These are phyloP conservation scores for Spilarctia lutea DNA, from an alignment of 2,888 invertebrate genomes.

Conservation along the genomic window DNA sequence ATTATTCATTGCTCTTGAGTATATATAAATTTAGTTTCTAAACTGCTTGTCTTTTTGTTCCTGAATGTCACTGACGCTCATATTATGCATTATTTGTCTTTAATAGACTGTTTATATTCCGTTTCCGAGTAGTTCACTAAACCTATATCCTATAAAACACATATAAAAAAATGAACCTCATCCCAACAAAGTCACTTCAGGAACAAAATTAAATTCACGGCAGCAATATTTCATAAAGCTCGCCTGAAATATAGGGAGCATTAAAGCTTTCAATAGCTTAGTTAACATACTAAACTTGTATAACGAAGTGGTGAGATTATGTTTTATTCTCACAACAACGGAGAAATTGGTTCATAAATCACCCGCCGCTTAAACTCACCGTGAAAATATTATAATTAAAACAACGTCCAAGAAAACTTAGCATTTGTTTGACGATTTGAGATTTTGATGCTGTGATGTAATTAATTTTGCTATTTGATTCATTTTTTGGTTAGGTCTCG, in stretches of 20 bases:
- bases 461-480: slow-evolving; percentile 28
- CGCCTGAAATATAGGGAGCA: slow-evolving; percentile 43
- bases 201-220: slow-evolving; percentile 48
- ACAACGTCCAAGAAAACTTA: slow-evolving; percentile 32
- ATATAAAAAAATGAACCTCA: slow-evolving; percentile 5
- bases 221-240: slow-evolving; percentile 55
- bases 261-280: slow-evolving; percentile 46
- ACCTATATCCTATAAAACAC: not conserved
- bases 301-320: slow-evolving; percentile 56
- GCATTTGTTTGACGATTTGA: slow-evolving; percentile 27
- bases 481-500: slow-evolving; percentile 4
- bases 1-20: not conserved
- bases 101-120: not conserved
- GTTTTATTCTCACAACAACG: slow-evolving; percentile 61
- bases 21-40: not conserved
- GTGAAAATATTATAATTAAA: slow-evolving; percentile 54
- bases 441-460: slow-evolving; percentile 21
- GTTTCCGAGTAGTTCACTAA: not conserved
- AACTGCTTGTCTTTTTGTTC: not conserved
- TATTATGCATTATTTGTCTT: not conserved
- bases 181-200: slow-evolving; percentile 13
- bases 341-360: slow-evolving; percentile 60
- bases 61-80: not conserved
- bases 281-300: slow-evolving; percentile 55
- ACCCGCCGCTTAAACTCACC: slow-evolving; percentile 32